Evolutionary conservation across 2,797 vertebrate species (phyloP).

Genomic region (Sebastolobus altivelis): DNA sequence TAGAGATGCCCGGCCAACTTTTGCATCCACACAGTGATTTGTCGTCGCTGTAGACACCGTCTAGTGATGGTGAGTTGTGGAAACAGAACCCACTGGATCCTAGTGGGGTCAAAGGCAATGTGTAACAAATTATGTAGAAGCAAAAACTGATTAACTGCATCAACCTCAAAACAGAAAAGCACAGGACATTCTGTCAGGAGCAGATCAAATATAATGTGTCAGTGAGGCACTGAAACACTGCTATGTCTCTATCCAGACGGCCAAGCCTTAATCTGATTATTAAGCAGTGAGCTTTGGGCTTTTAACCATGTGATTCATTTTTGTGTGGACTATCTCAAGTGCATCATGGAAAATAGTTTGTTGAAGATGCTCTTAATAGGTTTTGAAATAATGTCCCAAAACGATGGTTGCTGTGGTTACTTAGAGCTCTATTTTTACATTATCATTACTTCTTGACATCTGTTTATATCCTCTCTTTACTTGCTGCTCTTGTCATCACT

Average conservation of each 20-base stretch:
- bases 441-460: neutral
- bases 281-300: neutral
- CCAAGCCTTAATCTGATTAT: neutral
- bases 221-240: no score
- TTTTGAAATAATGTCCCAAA: conserved; percentile 10
- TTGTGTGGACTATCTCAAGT: conserved; percentile 7
- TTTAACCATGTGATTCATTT: neutral
- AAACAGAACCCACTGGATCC: neutral
- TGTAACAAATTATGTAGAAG: neutral
- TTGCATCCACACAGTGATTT: neutral
- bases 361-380: neutral
- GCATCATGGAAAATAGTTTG: neutral
- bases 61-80: neutral
- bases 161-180: neutral
- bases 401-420: neutral
- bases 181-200: neutral
- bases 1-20: neutral
- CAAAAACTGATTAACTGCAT: neutral
- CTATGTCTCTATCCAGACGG: neutral
- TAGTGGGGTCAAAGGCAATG: neutral
- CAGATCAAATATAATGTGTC: neutral
- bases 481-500: conserved; percentile 15
- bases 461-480: conserved; percentile 10
- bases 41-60: neutral
- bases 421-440: neutral